Evolutionary conservation across 2,113 vertebrate genomes (phyloP), one percentile per base, ranked within the genome.

Genomic region (Terrapene triunguis): DNA sequence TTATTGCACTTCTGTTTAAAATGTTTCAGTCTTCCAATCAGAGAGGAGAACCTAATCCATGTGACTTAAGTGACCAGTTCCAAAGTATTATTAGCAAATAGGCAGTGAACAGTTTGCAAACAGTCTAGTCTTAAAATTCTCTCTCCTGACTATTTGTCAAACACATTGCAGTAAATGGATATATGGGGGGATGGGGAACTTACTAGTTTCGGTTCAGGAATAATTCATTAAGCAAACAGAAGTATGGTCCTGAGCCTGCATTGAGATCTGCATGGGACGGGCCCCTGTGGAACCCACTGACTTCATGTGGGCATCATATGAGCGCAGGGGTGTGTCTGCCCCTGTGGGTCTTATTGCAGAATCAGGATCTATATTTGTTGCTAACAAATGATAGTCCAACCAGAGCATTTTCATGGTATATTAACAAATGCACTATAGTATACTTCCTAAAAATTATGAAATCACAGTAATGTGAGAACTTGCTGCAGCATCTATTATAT

Each of bases 201-300:
- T 57, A 57, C 55, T 57, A 27, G 17, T 17, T 69, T n/a, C 3
- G 35, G 62, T 69, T 69, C 29, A 69, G 62, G 35, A 69, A n/a
- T 69, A 35, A 95, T 90, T 95, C 90, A 38, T 44, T 84, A 92
- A 95, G 85, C 50, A 62, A 55, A 94, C 93, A 90, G 48, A 74
- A 62, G 13, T 10, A 13, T 0, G 0, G 25, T 74, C 90, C 80
- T 74, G 92, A 87, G 92, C 87, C 89, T 86, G 90, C 69, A 72
- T 89, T 42, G 82, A 57, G 90, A 42, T 95, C 90, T 95, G 87
- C 69, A 92, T 65, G 62, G 35, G 35, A 8, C 1, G 4, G 62
- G 17, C 32, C 62, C 17, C 35, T 35, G 35, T 13, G n/a, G 72
- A n/a, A n/a, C 19, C 48, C 80, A 78, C 87, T 54, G 94, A 88